Conservation (phyloP, 2,113 vertebrate genomes). For the Notarius quadriscutis region DNA sequence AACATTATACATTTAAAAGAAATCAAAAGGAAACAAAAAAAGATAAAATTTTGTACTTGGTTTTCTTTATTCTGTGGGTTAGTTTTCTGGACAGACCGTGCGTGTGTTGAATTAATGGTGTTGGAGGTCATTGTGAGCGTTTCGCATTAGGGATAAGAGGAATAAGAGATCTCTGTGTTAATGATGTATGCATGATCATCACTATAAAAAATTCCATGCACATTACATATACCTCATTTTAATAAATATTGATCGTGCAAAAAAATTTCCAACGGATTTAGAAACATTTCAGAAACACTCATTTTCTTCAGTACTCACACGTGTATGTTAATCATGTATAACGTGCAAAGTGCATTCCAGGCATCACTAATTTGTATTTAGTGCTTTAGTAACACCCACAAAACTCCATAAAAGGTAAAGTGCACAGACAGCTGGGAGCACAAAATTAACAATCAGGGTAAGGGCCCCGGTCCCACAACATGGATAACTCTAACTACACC, state of each 20-base stretch:
- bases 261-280: not conserved
- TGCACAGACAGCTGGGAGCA: not conserved
- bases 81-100: not conserved
- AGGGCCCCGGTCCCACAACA: not conserved
- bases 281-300: not conserved
- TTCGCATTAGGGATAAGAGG: not conserved
- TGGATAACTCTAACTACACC: no score
- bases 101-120: not conserved
- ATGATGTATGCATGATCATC: not conserved
- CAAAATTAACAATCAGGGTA: not conserved
- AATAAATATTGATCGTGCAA: not conserved
- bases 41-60: not conserved
- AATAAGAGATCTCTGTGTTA: not conserved
- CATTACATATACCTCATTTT: not conserved
- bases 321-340: not conserved
- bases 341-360: not conserved
- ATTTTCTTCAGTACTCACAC: not conserved
- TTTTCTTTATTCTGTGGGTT: not conserved
- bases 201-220: not conserved
- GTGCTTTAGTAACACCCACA: not conserved
- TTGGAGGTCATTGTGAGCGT: not conserved
- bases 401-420: not conserved
- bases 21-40: not conserved
- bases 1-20: not conserved
- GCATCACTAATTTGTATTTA: not conserved